Evolutionary conservation across 2,113 vertebrate genomes (phyloP).

Genomic region (Fregetta grallaria): DNA sequence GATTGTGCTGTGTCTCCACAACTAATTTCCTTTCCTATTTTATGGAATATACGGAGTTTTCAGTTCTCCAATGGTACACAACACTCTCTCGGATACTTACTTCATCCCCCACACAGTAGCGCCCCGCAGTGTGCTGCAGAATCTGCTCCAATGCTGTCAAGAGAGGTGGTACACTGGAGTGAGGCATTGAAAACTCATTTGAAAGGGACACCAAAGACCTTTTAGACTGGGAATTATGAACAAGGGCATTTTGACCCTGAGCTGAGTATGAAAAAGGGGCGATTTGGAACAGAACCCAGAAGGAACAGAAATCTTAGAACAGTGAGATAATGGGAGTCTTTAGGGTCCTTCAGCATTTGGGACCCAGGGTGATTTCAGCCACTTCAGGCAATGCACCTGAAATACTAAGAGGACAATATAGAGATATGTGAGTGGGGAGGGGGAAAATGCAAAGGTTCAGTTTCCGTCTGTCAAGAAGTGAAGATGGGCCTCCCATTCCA

Average conservation of each 20-base stretch:
- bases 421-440: neutral
- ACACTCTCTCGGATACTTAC: slow-evolving; percentile 67
- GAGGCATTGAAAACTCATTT: neutral
- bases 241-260: neutral
- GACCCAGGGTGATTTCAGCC: neutral
- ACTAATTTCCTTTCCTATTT: neutral
- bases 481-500: neutral
- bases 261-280: neutral
- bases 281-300: neutral
- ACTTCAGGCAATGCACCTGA: neutral
- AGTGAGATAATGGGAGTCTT: neutral
- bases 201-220: neutral
- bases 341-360: neutral
- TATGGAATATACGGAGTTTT: neutral
- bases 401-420: neutral
- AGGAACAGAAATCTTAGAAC: neutral
- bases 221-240: neutral
- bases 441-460: neutral
- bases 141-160: slow-evolving; percentile 86
- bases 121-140: slow-evolving; percentile 84
- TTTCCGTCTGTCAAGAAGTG: neutral
- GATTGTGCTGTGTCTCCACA: neutral
- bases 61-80: neutral
- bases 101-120: slow-evolving; percentile 90
- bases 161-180: neutral